Base-by-base conservation (phyloP, 1,140 invertebrate species). In the Drosophila saltans region DNA sequence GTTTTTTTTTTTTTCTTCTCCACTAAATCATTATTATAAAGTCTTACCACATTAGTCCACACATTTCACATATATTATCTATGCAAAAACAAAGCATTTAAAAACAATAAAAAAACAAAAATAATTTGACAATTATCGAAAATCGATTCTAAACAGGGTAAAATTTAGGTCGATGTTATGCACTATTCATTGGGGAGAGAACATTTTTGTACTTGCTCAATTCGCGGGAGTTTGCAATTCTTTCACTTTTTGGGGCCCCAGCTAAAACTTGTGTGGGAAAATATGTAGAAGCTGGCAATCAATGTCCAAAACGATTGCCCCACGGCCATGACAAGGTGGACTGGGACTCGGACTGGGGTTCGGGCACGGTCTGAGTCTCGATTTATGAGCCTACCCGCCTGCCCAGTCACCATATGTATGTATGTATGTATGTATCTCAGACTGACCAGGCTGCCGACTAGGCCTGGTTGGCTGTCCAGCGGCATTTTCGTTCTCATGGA, bases 261-360 rank as follows among this genome's bases (percentile, higher is more conserved):
- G 57, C 74, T 58, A 5, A 28, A 33, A 60, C 48, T 77, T 69
- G 80, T 88, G 84, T 88, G 84, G 84, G 84, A 88, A 88, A 88
- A 88, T 89, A 84, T 89, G 81, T 89, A 84, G 84, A 88, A 89
- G 84, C 84, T 88, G 81, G 84, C 84, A 88, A 88, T 88, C 84
- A 88, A 88, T 84, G 84, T 88, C 84, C 77, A 88, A 84, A 88
- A 88, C 58, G 45, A 69, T 64, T 65, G 84, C 84, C 80, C 74
- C 70, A 77, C 68, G 84, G 84, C 84, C 64, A 72, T 88, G 85
- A 88, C 84, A 88, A 88, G 69, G 75, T 70, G 74, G 45, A 26
- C 45, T 52, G 7, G 45, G 45, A 26, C 41, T 43, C n/a, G 41
- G 4, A 43, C 24, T 52, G 7, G 45, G 45, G n/a, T 24, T 26